Conservation (phyloP, 1,140 invertebrate genomes). For the Drosophila erecta region DNA sequence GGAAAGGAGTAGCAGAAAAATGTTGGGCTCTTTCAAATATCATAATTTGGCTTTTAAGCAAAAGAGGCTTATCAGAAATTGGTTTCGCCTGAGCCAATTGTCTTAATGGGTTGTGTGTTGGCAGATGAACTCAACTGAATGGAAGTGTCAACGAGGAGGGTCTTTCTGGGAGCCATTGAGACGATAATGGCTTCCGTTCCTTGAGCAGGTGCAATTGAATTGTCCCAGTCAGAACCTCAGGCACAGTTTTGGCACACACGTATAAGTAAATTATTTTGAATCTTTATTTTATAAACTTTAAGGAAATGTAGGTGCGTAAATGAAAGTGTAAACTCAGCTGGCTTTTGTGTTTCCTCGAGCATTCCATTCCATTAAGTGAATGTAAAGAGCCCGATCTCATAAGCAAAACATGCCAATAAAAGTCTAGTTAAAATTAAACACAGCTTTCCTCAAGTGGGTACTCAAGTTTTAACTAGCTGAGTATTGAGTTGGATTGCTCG, state of each 20-base stretch:
- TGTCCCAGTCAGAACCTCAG: constrained; percentile 2
- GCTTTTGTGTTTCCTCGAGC: not conserved
- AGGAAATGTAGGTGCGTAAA: no score
- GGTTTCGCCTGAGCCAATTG: constrained; percentile 78
- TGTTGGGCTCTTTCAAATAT: constrained; percentile 69
- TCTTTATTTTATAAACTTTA: no score
- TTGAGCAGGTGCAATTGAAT: constrained; percentile 26
- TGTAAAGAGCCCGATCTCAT: not conserved
- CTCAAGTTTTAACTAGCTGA: constrained; percentile 56
- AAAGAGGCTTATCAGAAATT: constrained; percentile 82
- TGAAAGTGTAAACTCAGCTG: no score
- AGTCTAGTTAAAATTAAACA: constrained; percentile 30
- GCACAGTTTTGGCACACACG: not conserved
- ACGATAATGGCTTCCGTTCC: constrained; percentile 32
- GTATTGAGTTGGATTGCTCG: constrained; percentile 50
- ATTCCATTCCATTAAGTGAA: not conserved
- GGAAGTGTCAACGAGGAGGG: constrained; percentile 40
- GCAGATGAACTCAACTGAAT: constrained; percentile 53
- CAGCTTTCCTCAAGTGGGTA: constrained; percentile 39
- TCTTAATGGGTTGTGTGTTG: constrained; percentile 70
- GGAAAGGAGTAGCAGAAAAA: constrained; percentile 32
- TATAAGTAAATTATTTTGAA: not conserved
- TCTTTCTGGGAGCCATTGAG: constrained; percentile 26
- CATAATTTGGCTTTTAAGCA: constrained; percentile 82
- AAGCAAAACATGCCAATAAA: constrained; percentile 25